Base-by-base conservation (phyloP, 2,888 invertebrate species). In the Gortyna flavago region DNA sequence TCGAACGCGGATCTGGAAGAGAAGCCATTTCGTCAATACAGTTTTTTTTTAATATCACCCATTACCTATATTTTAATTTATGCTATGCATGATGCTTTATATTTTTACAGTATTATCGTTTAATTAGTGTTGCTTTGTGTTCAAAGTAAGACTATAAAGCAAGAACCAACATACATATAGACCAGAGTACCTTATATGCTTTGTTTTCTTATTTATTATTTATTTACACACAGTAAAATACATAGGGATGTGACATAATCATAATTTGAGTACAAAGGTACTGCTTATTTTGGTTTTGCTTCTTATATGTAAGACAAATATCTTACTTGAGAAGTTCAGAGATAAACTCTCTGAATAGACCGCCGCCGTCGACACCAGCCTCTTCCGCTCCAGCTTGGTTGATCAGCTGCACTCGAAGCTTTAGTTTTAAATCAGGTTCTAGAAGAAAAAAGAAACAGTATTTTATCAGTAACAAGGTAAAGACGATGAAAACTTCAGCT, bases 331-430 rank as follows among this genome's bases (percentile, higher is more conserved):
- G 97, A 18, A 99, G 97, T 94, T 99, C 99, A 1, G 98, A 98
- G 6, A 99, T 97, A 93, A 99, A 99, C 94, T 99, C 99, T 68
- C 99, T 97, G 92, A 99, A 99, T 25, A 99, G 97, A 0, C 99
- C 99, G 3, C 99, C 99, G 4, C 99, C 99, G 93, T 99, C 99
- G 4, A 99, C 98, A 0, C 99, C 99, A 0, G 99, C 99, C 94
- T 99, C 99, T 89, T 99, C 98, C 25, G 99, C 96, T 0, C 99
- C 99, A 1, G 98, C 98, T 77, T 98, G 98, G 90, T 99, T 99
- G 66, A 99, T 98, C 87, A 99, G 97, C 91, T 99, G 99, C 7
- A 99, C 98, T 68, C 99, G 97, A 92, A 99, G 97, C 90, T 98
- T 98, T 80, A 98, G 96, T 84, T 98, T 98, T 89, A 99, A 93